These are phyloP conservation scores for Bubo scandiacus DNA, from an alignment of 2,113 vertebrate genomes.

Conservation along the genomic window DNA sequence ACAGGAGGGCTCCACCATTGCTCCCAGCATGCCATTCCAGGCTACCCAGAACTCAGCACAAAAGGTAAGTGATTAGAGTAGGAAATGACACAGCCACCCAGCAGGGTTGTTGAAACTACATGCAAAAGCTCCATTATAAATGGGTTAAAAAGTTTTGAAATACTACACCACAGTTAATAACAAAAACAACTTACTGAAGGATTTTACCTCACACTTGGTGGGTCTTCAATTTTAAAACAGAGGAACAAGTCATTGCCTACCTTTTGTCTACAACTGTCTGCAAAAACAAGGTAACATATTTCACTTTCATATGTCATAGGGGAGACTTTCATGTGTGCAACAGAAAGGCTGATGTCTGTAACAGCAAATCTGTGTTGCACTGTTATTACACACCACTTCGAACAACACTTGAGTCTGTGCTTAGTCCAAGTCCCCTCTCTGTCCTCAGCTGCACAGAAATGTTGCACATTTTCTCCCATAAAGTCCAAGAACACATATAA, in stretches of 20 bases:
- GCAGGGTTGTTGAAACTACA: not conserved
- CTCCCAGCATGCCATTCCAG: fast-evolving
- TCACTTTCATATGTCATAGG: not conserved
- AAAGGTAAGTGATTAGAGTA: fast-evolving
- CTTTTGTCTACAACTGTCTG: not conserved
- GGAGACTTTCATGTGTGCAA: not conserved
- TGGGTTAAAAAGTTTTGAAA: not conserved
- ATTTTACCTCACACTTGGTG: fast-evolving
- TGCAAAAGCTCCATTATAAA: not conserved
- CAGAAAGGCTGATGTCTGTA: not conserved
- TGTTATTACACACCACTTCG: not conserved
- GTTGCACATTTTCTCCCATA: not conserved
- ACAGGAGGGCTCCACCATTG: not conserved
- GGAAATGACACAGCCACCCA: fast-evolving
- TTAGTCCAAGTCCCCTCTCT: not conserved
- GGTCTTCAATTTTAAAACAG: not conserved
- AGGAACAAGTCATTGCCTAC: not conserved
- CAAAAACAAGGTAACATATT: not conserved
- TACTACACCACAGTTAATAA: not conserved
- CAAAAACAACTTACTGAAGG: not conserved
- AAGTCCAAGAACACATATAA: not conserved
- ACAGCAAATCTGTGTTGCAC: not conserved
- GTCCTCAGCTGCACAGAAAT: not conserved
- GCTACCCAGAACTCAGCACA: fast-evolving
- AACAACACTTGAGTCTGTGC: not conserved